Evolutionary conservation across 2,888 invertebrate species (phyloP), one percentile per base, ranked within the genome.

Genomic region (Labia minor): DNA sequence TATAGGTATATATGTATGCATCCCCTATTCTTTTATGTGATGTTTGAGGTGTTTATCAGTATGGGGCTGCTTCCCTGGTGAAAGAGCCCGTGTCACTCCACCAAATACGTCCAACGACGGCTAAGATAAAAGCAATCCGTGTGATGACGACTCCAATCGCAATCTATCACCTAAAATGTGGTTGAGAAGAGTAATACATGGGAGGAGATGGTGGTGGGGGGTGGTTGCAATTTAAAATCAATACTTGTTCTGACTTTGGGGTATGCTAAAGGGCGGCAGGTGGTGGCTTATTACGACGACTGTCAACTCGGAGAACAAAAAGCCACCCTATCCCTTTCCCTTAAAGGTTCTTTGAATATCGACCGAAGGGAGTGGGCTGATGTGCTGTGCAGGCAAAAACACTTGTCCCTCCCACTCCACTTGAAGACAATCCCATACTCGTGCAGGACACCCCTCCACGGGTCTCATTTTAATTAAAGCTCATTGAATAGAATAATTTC

Each of bases 231-330:
- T 49, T 49, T 49, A 49, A 49, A 49, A 49, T 49, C 49, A 49
- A 49, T 49, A 49, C 49, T 49, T 49, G 49, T 49, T 49, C 49
- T 49, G 49, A 49, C 49, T 49, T 49, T 49, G 49, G 49, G 49
- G 49, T 49, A 49, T 49, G 49, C 49, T 14, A 49, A 49, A 49
- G 49, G 49, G 49, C 49, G 49, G 49, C 49, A 49, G 49, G 49
- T 49, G 49, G 49, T 49, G 49, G 49, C 49, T 49, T 49, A 49
- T 49, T 49, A 49, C 49, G 49, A 49, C 49, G 49, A 49, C 49
- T 49, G 49, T 49, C 49, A 49, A 49, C 49, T 16, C n/a, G 49
- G 49, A 49, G 49, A 49, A 49, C 49, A 49, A 49, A 49, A 49
- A 49, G 49, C 49, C 49, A 49, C 49, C 49, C 49, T 49, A 49